Conservation (phyloP, 2,797 vertebrate genomes). For the Taenioides sp. region DNA sequence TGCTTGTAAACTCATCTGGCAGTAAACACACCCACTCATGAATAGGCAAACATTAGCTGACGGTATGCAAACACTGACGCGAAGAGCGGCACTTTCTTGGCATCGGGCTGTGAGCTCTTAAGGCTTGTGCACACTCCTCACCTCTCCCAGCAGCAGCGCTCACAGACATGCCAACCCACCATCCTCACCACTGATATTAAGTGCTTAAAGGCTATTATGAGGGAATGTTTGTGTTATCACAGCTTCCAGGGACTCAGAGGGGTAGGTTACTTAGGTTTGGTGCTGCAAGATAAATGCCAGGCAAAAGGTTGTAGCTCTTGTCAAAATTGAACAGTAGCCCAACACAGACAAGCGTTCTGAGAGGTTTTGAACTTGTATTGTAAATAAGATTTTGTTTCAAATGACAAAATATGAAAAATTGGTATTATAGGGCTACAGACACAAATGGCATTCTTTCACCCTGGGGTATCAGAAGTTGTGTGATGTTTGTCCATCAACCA, state of each 20-base stretch:
- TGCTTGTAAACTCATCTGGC: conserved; percentile 47
- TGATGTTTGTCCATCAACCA: not conserved
- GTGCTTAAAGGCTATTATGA: conserved; percentile 34
- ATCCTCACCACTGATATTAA: conserved; percentile 7
- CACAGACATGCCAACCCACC: conserved; percentile 32
- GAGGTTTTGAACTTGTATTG: no score
- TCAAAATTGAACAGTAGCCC: no score
- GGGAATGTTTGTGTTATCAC: conserved; percentile 36
- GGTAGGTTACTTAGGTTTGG: conserved; percentile 22
- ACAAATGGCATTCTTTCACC: not conserved
- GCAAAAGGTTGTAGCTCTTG: no score
- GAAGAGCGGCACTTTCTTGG: not conserved
- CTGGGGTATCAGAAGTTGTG: not conserved
- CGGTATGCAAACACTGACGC: conserved; percentile 36
- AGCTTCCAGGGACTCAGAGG: conserved; percentile 34
- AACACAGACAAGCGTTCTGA: no score
- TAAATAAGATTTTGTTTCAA: no score
- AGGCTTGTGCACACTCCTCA: not conserved
- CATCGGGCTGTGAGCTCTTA: conserved; percentile 8
- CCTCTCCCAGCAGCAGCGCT: not conserved
- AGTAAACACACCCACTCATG: conserved; percentile 44
- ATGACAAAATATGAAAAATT: no score
- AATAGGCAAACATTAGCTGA: conserved; percentile 39
- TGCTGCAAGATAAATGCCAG: conserved; percentile 33
- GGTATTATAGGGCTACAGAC: no score